Evolutionary conservation across 1,140 invertebrate species (phyloP), one percentile per base, ranked within the genome.

Genomic region (Homarus americanus): DNA sequence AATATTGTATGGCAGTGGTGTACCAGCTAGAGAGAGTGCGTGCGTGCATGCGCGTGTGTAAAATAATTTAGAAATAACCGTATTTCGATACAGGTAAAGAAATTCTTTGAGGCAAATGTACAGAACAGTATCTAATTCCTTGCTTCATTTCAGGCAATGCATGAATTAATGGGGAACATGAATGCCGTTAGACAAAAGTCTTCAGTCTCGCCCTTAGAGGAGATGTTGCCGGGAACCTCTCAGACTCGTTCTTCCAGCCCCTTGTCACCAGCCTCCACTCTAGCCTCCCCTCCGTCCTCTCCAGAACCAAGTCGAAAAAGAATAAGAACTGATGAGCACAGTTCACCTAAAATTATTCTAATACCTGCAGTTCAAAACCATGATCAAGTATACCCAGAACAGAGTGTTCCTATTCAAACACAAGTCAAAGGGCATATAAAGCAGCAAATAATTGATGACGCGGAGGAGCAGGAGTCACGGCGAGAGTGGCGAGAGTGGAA

Each of bases 401-500:
- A 41, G 1, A 17, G 28, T 28, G 20, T 28, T 2, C 78, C 40
- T 10, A 41, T 28, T 49, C 78, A 80, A 17, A 41, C 49, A 34
- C 38, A 2, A 17, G 17, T 24, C 17, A 80, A 32, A 80, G 24
- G 32, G 28, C 12, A 41, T 0, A n/a, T n/a, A n/a, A 41, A 80
- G n/a, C 78, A 80, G 12, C 41, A 41, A n/a, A 38, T 41, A 40
- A n/a, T 7, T 3, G 78, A 49, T 17, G 78, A 49, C 24, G 7
- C 17, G 17, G 41, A 80, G 41, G 40, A 49, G n/a, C 41, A 49
- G 38, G 78, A 80, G n/a, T 32, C 78, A 80, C 78, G 78, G 17
- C 40, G 78, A 80, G 78, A 80, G n/a, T 80, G 78, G 78, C 78
- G 78, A 49, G 78, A 80, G 38, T 80, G 78, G 78, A 80, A 80